Base-by-base conservation (phyloP, 2,113 vertebrate species). In the Lanius collurio region DNA sequence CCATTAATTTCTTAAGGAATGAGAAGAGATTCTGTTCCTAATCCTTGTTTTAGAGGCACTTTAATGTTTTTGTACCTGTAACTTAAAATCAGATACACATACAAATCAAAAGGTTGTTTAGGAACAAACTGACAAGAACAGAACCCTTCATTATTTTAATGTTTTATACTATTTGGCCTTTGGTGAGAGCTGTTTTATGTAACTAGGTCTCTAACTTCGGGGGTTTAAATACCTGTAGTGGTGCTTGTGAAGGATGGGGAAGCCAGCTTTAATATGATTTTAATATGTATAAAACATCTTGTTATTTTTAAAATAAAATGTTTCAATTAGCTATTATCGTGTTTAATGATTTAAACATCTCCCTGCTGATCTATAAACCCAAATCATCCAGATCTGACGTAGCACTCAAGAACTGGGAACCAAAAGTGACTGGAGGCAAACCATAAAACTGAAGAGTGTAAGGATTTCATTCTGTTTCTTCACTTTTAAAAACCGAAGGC, bases 311-410 rank as follows among this genome's bases (percentile, higher is more conserved):
- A 73, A 91, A 53, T 46, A 46, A 91, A 91, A 63, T 52, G 23
- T 89, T 94, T 74, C 53, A 67, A 70, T 90, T 83, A 70, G 64
- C 56, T 59, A 7, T 92, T 74, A 44, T 86, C 74, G 27, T 77
- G 63, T 90, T 87, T 90, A 96, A 63, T 41, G 21, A 63, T 31
- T 95, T 85, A 62, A 95, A 85, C 49, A 18, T 47, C 82, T 90
- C 91, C 91, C 95, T 67, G 75, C 30, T 88, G 87, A 42, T 73
- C 70, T n/a, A 74, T 87, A 91, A 96, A 96, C 62, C n/a, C 63
- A 64, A 80, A 70, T 64, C 20, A 1, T 81, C 64, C 80, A 81
- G 68, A 41, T 87, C 76, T 71, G 73, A 80, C 1, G 1, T 35
- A 20, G 42, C 8, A 11, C 47, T 59, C 0, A 0, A 78, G 69